phyloP scores from a whole-genome alignment of 2,888 invertebrate genomes.

The Odontocerum albicorne region DNA sequence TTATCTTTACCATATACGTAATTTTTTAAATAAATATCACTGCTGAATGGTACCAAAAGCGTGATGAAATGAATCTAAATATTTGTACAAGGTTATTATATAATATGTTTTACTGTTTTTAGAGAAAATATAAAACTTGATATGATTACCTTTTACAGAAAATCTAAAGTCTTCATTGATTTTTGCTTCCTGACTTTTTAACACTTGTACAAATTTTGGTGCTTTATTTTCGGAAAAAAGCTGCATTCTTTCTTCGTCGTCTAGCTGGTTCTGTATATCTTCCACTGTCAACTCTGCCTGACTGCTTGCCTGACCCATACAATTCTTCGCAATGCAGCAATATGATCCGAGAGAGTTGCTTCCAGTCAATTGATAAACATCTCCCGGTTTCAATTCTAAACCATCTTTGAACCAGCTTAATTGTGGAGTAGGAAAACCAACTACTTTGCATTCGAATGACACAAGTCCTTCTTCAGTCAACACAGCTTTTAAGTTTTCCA shows the following conservation, averaged over 20 bases:
- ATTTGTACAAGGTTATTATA: too few species aligned
- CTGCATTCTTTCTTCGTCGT: constrained; percentile 81
- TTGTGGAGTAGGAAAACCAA: constrained; percentile 86
- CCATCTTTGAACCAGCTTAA: constrained; percentile 92
- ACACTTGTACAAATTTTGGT: constrained; percentile 78
- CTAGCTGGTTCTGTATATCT: constrained; percentile 87
- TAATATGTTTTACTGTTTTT: too few species aligned
- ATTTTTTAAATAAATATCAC: too few species aligned
- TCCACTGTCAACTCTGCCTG: constrained; percentile 86
- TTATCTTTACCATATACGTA: too few species aligned
- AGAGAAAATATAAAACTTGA: too few species aligned
- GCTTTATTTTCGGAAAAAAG: constrained; percentile 77
- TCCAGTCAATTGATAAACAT: constrained; percentile 89
- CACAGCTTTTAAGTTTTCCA: constrained; percentile 87
- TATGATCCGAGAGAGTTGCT: constrained; percentile 88
- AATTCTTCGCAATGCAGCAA: constrained; percentile 85
- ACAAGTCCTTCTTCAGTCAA: constrained; percentile 90
- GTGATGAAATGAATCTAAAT: not conserved
- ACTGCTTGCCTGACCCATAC: constrained; percentile 88
- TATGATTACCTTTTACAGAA: constrained; percentile 70
- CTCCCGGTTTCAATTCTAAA: constrained; percentile 87
- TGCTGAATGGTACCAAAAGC: too few species aligned
- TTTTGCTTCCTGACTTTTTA: constrained; percentile 80
- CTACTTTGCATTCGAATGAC: constrained; percentile 91
- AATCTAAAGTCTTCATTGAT: constrained; percentile 83